phyloP scores from a whole-genome alignment of 2,888 invertebrate genomes.

The Lacanobia oleracea region DNA sequence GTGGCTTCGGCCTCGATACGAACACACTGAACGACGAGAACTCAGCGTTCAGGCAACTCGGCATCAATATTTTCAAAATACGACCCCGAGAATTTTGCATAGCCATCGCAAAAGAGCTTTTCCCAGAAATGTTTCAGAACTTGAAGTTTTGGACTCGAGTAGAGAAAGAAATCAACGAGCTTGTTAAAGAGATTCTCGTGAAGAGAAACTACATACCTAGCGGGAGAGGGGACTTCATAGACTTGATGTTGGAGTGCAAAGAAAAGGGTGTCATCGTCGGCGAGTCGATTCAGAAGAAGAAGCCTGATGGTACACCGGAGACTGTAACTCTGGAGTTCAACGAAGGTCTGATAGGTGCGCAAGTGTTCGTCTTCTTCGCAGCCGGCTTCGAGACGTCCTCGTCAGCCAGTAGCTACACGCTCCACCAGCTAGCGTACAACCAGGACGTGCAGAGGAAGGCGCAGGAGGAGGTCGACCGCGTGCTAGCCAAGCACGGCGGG shows the following conservation, averaged over 20 bases:
- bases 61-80: conserved; percentile 52
- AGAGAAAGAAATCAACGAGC: conserved; percentile 43
- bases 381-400: conserved; percentile 84
- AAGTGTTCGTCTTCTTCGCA: conserved; percentile 74
- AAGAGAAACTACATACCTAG: conserved; percentile 70
- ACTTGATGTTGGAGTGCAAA: conserved; percentile 70
- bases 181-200: conserved; percentile 60
- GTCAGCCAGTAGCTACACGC: conserved; percentile 74
- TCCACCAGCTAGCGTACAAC: conserved; percentile 78
- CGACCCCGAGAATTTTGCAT: conserved; percentile 10
- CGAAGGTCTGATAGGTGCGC: conserved; percentile 66
- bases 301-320: conserved; percentile 67
- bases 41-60: conserved; percentile 70
- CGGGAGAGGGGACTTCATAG: conserved; percentile 74
- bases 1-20: conserved; percentile 74
- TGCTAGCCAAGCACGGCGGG: conserved; percentile 67
- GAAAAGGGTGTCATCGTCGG: conserved; percentile 69
- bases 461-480: conserved; percentile 74
- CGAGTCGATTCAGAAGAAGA: conserved; percentile 67
- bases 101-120: conserved; percentile 34
- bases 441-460: conserved; percentile 75
- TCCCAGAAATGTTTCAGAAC: conserved; percentile 45
- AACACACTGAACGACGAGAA: conserved; percentile 71
- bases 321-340: conserved; percentile 66
- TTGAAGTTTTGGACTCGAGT: conserved; percentile 38